Percentiles rank a stretch among this genome's conserved stretches.
phyloP scores from a whole-genome alignment of 2,113 vertebrate species.

The Gymnorhina tibicen region DNA sequence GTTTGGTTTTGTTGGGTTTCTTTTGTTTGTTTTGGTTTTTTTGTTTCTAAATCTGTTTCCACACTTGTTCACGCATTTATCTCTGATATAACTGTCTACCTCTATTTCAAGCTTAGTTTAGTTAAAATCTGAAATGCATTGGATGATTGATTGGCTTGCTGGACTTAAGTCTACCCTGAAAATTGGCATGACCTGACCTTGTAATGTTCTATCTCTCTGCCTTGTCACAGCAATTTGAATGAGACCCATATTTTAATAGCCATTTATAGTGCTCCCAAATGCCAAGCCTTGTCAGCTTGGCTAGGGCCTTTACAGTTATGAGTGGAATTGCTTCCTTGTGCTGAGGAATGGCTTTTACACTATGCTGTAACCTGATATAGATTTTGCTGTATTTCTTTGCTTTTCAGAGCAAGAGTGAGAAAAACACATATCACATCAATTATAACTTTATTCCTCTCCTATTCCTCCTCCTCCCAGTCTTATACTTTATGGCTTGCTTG shows the following conservation, averaged over 20 bases:
- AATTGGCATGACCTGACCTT: not conserved
- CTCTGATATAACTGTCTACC: not conserved
- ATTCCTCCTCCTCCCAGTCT: not conserved
- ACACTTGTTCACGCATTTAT: not conserved
- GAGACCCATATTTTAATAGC: not conserved
- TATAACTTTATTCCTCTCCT: not conserved
- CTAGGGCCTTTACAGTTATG: not conserved
- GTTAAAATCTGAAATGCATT: not conserved
- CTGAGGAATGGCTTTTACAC: not conserved
- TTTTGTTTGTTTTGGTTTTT: not conserved
- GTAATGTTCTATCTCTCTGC: not conserved
- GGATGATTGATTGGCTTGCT: constrained; percentile 10
- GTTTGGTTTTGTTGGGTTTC: too few species aligned
- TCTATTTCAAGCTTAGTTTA: constrained; percentile 39
- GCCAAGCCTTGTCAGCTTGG: not conserved
- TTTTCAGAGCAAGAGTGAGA: not conserved
- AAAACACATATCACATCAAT: not conserved
- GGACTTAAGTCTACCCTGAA: not conserved
- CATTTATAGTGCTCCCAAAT: not conserved
- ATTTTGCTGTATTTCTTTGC: constrained; percentile 6
- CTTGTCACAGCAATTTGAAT: not conserved
- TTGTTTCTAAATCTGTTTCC: not conserved
- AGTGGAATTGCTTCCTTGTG: not conserved
- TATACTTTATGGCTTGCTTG: not conserved
- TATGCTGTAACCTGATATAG: not conserved